These are phyloP conservation scores for Mesoclemmys tuberculata DNA, from an alignment of 2,113 vertebrate genomes.

Conservation along the genomic window DNA sequence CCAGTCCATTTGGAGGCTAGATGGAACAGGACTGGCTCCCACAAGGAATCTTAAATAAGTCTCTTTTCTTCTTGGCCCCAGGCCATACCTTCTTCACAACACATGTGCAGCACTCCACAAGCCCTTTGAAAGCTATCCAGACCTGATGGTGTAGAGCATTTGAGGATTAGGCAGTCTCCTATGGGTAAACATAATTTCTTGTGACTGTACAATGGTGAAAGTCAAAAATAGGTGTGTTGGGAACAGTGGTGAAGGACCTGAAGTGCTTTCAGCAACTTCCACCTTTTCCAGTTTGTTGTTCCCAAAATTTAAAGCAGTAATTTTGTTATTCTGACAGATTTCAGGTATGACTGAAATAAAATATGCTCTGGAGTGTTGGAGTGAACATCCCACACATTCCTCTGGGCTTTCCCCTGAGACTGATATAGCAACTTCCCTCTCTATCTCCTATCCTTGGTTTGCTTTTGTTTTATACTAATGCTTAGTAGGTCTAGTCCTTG, in stretches of 20 bases:
- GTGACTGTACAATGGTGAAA: not conserved
- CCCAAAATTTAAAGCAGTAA: not conserved
- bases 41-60: not conserved
- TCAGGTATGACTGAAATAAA: not conserved
- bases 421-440: not conserved
- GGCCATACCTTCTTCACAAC: not conserved
- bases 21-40: not conserved
- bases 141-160: not conserved
- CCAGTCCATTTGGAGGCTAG: not conserved
- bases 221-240: not conserved
- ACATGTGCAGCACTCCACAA: not conserved
- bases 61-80: not conserved
- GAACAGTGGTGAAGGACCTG: not conserved
- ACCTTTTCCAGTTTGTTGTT: not conserved
- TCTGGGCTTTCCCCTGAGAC: not conserved
- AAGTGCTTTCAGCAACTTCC: not conserved
- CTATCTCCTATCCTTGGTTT: not conserved
- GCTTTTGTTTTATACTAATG: slow-evolving; percentile 4
- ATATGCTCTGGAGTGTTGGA: not conserved
- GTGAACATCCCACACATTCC: not conserved
- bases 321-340: too few relatives aligned
- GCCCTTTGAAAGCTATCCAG: not conserved
- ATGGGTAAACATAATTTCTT: not conserved
- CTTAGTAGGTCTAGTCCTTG: not conserved
- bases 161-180: not conserved